Evolutionary conservation across 2,888 invertebrate genomes (phyloP).

Genomic region (Oegoconia quadripuncta): DNA sequence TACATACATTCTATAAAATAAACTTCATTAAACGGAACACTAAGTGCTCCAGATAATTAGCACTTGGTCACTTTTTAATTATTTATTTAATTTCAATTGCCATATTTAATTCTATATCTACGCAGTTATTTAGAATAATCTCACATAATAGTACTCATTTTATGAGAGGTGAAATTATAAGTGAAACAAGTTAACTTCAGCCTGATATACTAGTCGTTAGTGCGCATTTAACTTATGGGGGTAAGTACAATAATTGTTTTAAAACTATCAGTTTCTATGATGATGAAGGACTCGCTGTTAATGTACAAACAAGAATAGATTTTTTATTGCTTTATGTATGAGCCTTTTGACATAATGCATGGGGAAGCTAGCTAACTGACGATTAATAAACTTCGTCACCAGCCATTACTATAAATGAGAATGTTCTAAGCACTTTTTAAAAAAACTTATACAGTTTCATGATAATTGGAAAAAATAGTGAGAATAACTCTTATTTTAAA

Average conservation of each 20-base stretch:
- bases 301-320: constrained; percentile 5
- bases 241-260: constrained; percentile 30
- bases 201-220: constrained; percentile 14
- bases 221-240: constrained; percentile 21
- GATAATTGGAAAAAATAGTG: too few species aligned
- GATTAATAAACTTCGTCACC: too few species aligned
- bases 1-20: too few species aligned
- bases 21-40: too few species aligned
- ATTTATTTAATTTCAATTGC: too few species aligned
- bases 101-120: neutral
- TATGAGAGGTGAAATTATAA: neutral
- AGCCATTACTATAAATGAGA: too few species aligned
- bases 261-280: constrained; percentile 29
- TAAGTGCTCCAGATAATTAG: too few species aligned
- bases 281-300: constrained; percentile 24
- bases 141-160: constrained; percentile 1
- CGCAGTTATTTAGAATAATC: constrained; percentile 1
- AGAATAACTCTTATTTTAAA: too few species aligned
- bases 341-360: neutral
- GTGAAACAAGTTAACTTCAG: constrained; percentile 5
- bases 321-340: neutral
- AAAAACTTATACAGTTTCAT: too few species aligned
- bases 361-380: neutral
- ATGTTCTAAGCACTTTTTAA: too few species aligned
- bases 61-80: too few species aligned